Conservation (phyloP, 2,113 vertebrate species). For the Nothocercus julius region DNA sequence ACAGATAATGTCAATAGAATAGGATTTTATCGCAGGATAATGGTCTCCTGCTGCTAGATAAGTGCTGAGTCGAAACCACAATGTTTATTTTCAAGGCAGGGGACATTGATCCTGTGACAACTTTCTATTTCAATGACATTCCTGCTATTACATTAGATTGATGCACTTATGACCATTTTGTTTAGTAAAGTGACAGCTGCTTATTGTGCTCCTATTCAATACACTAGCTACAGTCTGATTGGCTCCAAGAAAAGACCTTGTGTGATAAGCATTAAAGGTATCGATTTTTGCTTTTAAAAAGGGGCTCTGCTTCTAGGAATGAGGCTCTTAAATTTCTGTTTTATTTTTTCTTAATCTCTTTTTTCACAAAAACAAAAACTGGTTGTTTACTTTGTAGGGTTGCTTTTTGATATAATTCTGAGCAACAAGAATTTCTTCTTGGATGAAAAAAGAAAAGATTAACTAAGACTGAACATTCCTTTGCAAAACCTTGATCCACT, state of each 20-base stretch:
- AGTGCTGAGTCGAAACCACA: constrained; percentile 51
- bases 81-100: constrained; percentile 63
- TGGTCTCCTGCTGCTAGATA: constrained; percentile 57
- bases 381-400: neutral
- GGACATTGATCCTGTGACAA: constrained; percentile 57
- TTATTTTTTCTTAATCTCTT: neutral
- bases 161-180: constrained; percentile 44
- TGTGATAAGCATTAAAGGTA: neutral
- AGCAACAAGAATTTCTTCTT: neutral
- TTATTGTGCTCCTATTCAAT: neutral
- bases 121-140: constrained; percentile 51
- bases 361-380: neutral
- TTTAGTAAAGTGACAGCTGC: constrained; percentile 1
- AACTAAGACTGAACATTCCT: neutral
- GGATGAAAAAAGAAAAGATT: neutral
- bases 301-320: neutral
- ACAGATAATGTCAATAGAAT: constrained; percentile 61
- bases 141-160: constrained; percentile 41
- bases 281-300: neutral
- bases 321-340: neutral
- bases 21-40: constrained; percentile 63
- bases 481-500: constrained; percentile 10
- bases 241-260: neutral
- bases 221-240: neutral
- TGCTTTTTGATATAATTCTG: constrained; percentile 5